Evolutionary conservation across 2,113 vertebrate genomes (phyloP).

Genomic region (Protobothrops mucrosquamatus): DNA sequence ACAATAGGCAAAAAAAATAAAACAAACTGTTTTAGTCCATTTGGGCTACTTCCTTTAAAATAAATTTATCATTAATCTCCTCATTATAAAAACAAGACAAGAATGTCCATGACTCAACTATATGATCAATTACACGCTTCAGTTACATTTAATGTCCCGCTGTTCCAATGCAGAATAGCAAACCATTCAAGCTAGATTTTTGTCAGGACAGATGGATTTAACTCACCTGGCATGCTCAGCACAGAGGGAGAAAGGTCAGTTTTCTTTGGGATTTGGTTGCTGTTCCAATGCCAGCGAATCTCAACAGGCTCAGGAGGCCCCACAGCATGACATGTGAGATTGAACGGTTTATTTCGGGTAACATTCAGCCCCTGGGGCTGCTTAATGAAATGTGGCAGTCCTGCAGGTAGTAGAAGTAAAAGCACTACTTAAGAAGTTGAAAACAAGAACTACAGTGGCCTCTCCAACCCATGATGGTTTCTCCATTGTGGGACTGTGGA

Average conservation of each 20-base stretch:
- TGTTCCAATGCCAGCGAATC: conserved; percentile 87
- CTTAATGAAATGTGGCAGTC: conserved; percentile 82
- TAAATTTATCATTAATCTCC: neutral
- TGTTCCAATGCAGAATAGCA: neutral
- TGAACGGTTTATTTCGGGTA: conserved; percentile 79
- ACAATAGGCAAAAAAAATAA: neutral
- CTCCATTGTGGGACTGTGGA: neutral
- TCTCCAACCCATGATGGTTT: neutral
- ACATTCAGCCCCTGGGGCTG: conserved; percentile 85
- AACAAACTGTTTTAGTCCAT: neutral
- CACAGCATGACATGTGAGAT: conserved; percentile 83
- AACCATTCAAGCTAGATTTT: neutral
- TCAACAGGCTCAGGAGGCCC: conserved; percentile 87
- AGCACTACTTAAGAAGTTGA: neutral
- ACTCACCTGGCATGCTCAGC: conserved; percentile 79
- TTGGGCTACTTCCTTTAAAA: neutral
- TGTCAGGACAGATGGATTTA: fast-evolving
- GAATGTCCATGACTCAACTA: neutral
- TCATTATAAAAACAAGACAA: neutral
- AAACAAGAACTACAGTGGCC: neutral
- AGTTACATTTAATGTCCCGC: neutral
- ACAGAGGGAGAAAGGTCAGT: conserved; percentile 73
- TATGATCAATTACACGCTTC: neutral
- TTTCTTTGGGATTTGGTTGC: conserved; percentile 48
- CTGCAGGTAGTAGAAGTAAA: conserved; percentile 55